phyloP scores from a whole-genome alignment of 2,113 vertebrate species.

The Helogale parvula region DNA sequence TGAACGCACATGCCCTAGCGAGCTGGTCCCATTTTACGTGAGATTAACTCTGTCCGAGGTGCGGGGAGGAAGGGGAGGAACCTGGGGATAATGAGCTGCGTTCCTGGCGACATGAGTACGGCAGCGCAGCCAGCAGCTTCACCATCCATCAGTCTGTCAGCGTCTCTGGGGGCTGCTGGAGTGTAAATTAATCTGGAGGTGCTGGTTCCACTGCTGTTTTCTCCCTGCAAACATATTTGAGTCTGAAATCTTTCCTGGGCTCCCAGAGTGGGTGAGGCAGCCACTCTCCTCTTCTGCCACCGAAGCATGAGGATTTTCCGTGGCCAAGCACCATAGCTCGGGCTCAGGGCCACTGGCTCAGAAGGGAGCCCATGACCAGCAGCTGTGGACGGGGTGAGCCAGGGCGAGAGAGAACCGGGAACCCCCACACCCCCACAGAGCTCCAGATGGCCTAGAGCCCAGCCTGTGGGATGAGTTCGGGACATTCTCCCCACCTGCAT shows the following conservation, averaged over 20 bases:
- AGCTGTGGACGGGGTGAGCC: neutral
- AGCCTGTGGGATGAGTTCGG: neutral
- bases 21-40: conserved; percentile 20
- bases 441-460: neutral
- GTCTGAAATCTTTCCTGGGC: conserved; percentile 50
- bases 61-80: neutral
- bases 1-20: neutral
- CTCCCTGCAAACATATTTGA: conserved; percentile 39
- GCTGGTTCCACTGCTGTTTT: neutral
- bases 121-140: conserved; percentile 36
- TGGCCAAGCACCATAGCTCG: neutral
- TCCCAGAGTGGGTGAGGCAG: neutral
- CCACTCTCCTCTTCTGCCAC: neutral
- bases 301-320: neutral
- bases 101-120: neutral
- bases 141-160: conserved; percentile 69
- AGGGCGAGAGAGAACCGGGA: neutral
- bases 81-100: conserved; percentile 10
- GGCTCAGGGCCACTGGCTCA: neutral
- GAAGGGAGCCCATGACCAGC: neutral
- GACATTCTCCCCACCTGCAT: neutral
- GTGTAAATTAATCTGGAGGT: conserved; percentile 77
- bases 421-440: neutral
- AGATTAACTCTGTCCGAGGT: conserved; percentile 34
- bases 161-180: conserved; percentile 33